phyloP scores from a whole-genome alignment of 2,888 invertebrate genomes.

The Cryptophagus acutangulus region DNA sequence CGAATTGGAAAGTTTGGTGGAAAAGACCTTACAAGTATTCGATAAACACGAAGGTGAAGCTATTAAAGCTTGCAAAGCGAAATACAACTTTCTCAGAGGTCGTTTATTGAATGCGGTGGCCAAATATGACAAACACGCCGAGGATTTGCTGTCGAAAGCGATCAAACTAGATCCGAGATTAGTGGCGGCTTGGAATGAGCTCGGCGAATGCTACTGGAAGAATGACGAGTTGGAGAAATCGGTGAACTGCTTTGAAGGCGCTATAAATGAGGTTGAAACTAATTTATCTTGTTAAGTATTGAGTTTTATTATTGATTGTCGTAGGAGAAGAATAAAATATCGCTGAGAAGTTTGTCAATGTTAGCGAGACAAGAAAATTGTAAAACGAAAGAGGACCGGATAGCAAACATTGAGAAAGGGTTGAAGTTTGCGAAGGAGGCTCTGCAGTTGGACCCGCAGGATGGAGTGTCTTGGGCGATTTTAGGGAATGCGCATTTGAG shows the following conservation, averaged over 20 bases:
- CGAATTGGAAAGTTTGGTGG: constrained; percentile 61
- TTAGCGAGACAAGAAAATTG: constrained; percentile 64
- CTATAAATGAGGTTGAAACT: constrained; percentile 59
- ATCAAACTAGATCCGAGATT: constrained; percentile 78
- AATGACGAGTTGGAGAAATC: constrained; percentile 75
- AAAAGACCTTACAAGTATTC: constrained; percentile 57
- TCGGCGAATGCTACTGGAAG: constrained; percentile 88
- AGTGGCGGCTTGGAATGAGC: constrained; percentile 81
- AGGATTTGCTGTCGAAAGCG: constrained; percentile 72
- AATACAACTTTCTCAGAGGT: constrained; percentile 68
- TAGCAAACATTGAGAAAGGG: constrained; percentile 63
- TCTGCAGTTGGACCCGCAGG: constrained; percentile 68
- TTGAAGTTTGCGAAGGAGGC: constrained; percentile 78
- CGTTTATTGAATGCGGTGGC: constrained; percentile 67
- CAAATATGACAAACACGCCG: constrained; percentile 63
- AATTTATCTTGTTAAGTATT: neutral
- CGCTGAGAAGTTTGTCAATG: constrained; percentile 77
- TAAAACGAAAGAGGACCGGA: constrained; percentile 50
- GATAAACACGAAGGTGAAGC: constrained; percentile 60
- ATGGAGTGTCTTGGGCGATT: constrained; percentile 79
- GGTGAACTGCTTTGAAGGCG: constrained; percentile 76
- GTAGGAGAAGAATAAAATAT: constrained; percentile 68
- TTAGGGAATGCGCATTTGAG: constrained; percentile 82
- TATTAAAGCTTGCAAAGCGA: constrained; percentile 27
- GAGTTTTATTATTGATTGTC: constrained; percentile 11